These are phyloP conservation scores for Potamarius usumacintae DNA, from an alignment of 2,113 vertebrate genomes.

Conservation along the genomic window DNA sequence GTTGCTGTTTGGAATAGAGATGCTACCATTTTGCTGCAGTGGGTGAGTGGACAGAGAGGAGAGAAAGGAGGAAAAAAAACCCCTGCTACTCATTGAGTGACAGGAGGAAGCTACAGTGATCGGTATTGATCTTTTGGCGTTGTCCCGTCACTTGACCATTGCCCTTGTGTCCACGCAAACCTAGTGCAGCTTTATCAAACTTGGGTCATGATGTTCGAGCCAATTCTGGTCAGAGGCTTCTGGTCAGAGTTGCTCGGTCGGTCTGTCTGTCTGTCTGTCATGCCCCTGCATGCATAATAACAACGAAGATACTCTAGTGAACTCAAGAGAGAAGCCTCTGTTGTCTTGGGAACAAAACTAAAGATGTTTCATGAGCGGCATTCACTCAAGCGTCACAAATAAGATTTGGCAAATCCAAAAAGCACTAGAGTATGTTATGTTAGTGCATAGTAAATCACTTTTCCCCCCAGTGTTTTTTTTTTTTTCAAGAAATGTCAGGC, in stretches of 20 bases:
- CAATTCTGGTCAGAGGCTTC: background rate
- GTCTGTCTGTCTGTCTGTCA: constrained; percentile 9
- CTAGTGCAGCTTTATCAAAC: constrained; percentile 64
- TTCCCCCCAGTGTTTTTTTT: background rate
- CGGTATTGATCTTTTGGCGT: constrained; percentile 65
- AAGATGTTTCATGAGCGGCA: constrained; percentile 16
- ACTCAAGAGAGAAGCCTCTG: constrained; percentile 24
- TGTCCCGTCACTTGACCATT: constrained; percentile 58
- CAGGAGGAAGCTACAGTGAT: constrained; percentile 71
- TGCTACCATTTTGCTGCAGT: constrained; percentile 39
- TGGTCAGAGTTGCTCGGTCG: background rate
- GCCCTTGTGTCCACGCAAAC: constrained; percentile 53
- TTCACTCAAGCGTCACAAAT: constrained; percentile 12
- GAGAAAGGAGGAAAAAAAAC: constrained; percentile 63
- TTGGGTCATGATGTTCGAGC: constrained; percentile 59
- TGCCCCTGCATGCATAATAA: constrained; percentile 36
- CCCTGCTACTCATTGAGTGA: constrained; percentile 64
- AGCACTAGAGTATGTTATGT: background rate
- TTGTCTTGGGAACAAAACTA: constrained; percentile 53
- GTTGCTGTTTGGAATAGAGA: constrained; percentile 67
- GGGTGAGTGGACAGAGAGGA: constrained; percentile 51
- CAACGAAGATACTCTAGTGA: constrained; percentile 20
- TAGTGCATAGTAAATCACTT: background rate
- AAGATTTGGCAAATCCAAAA: background rate
- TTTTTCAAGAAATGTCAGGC: background rate